Percentiles rank a stretch among this genome's conserved stretches.
phyloP scores from a whole-genome alignment of 23 tunicate species.

The Halocynthia aurantium region DNA sequence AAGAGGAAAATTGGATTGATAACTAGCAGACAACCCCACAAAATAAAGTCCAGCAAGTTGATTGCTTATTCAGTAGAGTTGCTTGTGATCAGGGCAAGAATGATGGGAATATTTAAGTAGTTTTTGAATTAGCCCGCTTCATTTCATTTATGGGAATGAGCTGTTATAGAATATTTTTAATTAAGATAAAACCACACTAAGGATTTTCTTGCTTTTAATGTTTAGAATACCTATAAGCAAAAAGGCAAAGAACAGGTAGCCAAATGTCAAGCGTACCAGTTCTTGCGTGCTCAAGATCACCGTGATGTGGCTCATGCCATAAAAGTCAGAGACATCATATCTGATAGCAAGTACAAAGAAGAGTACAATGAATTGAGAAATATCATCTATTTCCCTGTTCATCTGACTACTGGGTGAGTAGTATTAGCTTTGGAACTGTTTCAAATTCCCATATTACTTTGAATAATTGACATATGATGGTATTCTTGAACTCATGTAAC shows the following conservation, averaged over 20 bases:
- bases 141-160: too few relatives aligned
- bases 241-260: slow-evolving; percentile 49
- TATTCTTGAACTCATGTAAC: not conserved
- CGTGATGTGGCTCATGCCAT: slow-evolving; percentile 81
- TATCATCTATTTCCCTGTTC: slow-evolving; percentile 93
- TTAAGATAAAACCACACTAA: not conserved
- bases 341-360: slow-evolving; percentile 93
- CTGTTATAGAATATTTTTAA: too few relatives aligned
- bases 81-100: too few relatives aligned
- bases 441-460: not conserved
- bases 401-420: slow-evolving; percentile 74
- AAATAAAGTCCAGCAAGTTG: too few relatives aligned
- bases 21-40: too few relatives aligned
- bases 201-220: not conserved
- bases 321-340: slow-evolving; percentile 57
- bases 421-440: not conserved
- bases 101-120: too few relatives aligned
- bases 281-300: slow-evolving; percentile 55
- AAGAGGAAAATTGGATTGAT: too few relatives aligned
- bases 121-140: not conserved
- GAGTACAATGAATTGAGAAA: slow-evolving; percentile 86
- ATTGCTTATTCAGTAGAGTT: too few relatives aligned
- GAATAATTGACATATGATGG: not conserved
- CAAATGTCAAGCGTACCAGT: slow-evolving; percentile 58
- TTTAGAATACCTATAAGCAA: slow-evolving; percentile 57